phyloP scores from a whole-genome alignment of 2,888 invertebrate genomes.

The Drymonia ruficornis region DNA sequence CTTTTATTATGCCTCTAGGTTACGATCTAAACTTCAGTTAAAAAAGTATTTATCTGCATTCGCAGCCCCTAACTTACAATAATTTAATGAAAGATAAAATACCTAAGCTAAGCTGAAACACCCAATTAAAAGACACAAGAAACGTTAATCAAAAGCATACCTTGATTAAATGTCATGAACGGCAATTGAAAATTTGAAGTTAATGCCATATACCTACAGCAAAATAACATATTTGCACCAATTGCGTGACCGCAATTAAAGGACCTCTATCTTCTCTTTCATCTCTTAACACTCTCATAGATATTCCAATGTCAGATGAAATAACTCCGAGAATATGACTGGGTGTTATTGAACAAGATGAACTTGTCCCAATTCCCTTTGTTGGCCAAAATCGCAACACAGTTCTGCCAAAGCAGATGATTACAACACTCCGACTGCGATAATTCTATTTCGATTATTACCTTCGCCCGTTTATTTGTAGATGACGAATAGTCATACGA shows the following conservation, averaged over 20 bases:
- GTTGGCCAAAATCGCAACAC: conserved; percentile 58
- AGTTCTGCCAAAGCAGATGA: conserved; percentile 70
- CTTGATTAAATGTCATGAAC: too few relatives aligned
- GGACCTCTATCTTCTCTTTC: not conserved
- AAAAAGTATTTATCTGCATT: too few relatives aligned
- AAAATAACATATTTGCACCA: too few relatives aligned
- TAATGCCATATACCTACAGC: too few relatives aligned
- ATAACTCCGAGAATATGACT: not conserved
- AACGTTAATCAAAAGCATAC: too few relatives aligned
- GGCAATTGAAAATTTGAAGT: too few relatives aligned
- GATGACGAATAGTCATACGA: conserved; percentile 77
- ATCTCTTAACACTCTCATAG: not conserved
- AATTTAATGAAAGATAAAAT: too few relatives aligned
- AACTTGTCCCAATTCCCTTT: conserved; percentile 56
- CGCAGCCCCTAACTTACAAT: too few relatives aligned
- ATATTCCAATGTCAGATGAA: not conserved
- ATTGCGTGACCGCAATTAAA: too few relatives aligned
- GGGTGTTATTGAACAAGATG: conserved; percentile 16
- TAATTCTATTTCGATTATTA: conserved; percentile 84
- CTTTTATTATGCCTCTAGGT: conserved; percentile 23
- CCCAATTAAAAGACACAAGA: too few relatives aligned
- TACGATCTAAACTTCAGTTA: conserved; percentile 3
- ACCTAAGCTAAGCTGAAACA: too few relatives aligned
- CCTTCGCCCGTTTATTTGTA: conserved; percentile 81
- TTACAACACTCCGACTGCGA: conserved; percentile 75